phyloP scores from a whole-genome alignment of 1,140 invertebrate genomes.

The Pseudomyrmex sp. region DNA sequence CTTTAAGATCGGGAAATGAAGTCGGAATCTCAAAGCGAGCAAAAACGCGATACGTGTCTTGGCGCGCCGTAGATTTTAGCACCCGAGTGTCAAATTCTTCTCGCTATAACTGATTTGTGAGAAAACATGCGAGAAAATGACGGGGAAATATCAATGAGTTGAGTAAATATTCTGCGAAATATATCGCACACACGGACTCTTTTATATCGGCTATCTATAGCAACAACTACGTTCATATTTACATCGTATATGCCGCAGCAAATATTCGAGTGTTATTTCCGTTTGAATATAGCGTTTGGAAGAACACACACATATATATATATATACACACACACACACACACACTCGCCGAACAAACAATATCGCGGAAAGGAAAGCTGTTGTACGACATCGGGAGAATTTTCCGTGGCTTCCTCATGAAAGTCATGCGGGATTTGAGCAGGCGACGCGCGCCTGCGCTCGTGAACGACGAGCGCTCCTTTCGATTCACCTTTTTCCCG shows the following conservation, averaged over 20 bases:
- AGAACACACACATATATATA: background rate
- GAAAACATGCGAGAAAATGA: too few species aligned
- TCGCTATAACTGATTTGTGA: too few species aligned
- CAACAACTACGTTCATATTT: conserved; percentile 39
- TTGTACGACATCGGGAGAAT: conserved; percentile 48
- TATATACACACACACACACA: background rate
- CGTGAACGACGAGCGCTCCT: conserved; percentile 74
- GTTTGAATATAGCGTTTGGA: conserved; percentile 16
- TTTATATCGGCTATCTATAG: conserved; percentile 26
- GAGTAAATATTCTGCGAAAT: conserved; percentile 1
- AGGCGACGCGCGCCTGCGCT: conserved; percentile 39
- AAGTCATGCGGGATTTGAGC: conserved; percentile 56
- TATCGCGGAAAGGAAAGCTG: conserved; percentile 43
- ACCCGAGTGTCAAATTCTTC: too few species aligned
- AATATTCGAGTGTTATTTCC: conserved; percentile 43
- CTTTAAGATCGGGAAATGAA: background rate
- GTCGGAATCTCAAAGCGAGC: background rate
- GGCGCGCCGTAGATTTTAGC: too few species aligned
- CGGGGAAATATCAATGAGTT: conserved; percentile 12
- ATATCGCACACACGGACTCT: conserved; percentile 3
- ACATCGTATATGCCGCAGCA: conserved; percentile 34
- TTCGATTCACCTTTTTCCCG: conserved; percentile 77
- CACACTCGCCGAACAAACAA: conserved; percentile 41
- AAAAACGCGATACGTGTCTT: too few species aligned
- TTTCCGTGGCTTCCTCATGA: conserved; percentile 65